Evolutionary conservation across 2,888 invertebrate genomes (phyloP), one percentile per base, ranked within the genome.

Genomic region (Megastigmus dorsalis): DNA sequence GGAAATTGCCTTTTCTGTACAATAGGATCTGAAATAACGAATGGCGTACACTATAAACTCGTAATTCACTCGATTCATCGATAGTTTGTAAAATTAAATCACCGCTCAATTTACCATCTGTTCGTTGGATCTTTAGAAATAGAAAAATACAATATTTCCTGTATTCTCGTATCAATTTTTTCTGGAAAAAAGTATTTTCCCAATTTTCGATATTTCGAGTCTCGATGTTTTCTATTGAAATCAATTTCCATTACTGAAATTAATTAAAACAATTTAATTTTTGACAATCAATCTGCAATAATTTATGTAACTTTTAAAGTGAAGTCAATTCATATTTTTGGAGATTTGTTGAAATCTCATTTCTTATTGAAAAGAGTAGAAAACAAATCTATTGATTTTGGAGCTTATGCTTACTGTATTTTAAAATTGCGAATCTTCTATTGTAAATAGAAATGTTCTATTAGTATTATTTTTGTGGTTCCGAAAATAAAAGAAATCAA

Each of bases 1-100:
- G 20, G 9, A 48, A 52, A 52, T 60, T 48, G 71, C 50, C 20
- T 57, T 65, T 65, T 72, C 59, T 41, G 18, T 57, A 65, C 55
- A 55, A 57, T n/a, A 41, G 57, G 55, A 50, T 48, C 38, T 38
- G 26, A 65, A 72, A 55, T n/a, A 59, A 43, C 26, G 28, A 55
- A 57, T 41, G 18, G 23, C 23, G 41, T 33, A n/a, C 4, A 48
- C 33, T 36, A 30, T 60, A 67, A 59, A 72, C 50, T 66, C 36
- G 38, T 45, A 54, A 67, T 60, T 67, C 54, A 18, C 54, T 54
- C 3, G 26, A 52, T 66, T 66, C 36, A n/a, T n/a, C 23, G 26
- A 28, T 59, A 28, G 45, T 45, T 45, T 28, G 45, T 67, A 67
- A 68, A 68, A 62, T 48, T 45, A 68, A 62, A 55, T 48, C 52